Base-by-base conservation (phyloP, 2,888 invertebrate species). In the Epinotia demarniana region DNA sequence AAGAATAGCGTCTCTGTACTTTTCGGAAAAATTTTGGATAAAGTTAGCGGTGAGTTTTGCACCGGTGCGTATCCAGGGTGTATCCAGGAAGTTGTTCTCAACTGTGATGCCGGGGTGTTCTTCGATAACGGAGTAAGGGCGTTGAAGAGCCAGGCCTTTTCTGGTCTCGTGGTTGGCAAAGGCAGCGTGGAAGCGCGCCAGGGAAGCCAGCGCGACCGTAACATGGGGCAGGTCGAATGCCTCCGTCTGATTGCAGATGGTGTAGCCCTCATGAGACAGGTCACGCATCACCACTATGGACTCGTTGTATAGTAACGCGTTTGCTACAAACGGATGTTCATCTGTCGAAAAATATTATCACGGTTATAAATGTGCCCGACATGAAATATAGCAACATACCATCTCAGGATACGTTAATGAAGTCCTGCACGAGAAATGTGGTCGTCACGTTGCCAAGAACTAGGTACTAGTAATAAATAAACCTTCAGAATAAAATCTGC, bases 101-200 rank as follows among this genome's bases (percentile, higher is more conserved):
- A 75, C 57, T 1, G 90, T 75, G 0, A 89, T 49, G 39, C 85
- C 76, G 0, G 79, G 82, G 78, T 87, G 78, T 19, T 88, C 84
- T 12, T 87, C 77, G 12, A 86, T 76, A 46, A 88, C 81, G 72
- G 81, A 82, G 79, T 86, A 89, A 0, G 83, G 77, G 0, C 72
- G 78, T 1, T 75, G 78, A 13, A 58, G 72, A 19, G 77, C 72
- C 27, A 77, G 72, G 58, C 70, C 80, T 75, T 83, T 87, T 23
- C 79, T 80, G 0, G 89, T 86, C 75, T 87, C 87, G 76, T 87
- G 86, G 81, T 90, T 89, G 23, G 88, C 85, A 78, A 86, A 87
- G 3, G 88, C 85, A 0, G 93, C 92, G 80, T 93, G 93, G 78
- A 90, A 92, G 16, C 87, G 86, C 1, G 92, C 93, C 4, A 92